phyloP scores from a whole-genome alignment of 2,113 vertebrate species.

The Typhlomys cinereus region DNA sequence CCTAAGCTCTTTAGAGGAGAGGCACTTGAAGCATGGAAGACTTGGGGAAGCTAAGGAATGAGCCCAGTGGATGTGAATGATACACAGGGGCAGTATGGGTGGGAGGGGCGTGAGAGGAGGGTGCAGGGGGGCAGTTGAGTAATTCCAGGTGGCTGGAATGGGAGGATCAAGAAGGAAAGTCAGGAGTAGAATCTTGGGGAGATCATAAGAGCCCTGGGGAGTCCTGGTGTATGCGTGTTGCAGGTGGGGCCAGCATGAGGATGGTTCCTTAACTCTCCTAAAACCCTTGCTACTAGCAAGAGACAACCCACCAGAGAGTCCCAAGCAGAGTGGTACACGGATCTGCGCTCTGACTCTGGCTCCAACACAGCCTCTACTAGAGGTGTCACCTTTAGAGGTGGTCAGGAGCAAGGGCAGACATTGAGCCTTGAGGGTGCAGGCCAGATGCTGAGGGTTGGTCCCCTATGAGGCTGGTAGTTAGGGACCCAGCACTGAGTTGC shows the following conservation, averaged over 20 bases:
- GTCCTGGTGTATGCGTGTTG: no score
- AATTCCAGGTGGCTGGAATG: not conserved
- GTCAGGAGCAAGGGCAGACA: not conserved
- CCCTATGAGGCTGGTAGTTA: no score
- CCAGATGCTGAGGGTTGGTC: not conserved
- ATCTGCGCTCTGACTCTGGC: not conserved
- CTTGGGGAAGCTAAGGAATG: not conserved
- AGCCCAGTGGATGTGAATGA: not conserved
- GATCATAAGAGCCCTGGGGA: fast-evolving
- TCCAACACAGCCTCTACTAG: not conserved
- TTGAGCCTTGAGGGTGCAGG: not conserved
- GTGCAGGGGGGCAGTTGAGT: not conserved
- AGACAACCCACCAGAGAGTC: not conserved
- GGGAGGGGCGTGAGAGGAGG: not conserved
- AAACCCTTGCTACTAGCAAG: not conserved
- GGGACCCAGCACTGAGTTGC: no score
- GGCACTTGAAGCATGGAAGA: not conserved
- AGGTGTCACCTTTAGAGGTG: no score
- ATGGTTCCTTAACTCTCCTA: fast-evolving
- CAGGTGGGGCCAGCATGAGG: no score
- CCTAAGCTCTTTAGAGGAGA: not conserved
- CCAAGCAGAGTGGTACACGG: not conserved
- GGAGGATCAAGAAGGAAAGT: not conserved
- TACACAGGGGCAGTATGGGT: not conserved
- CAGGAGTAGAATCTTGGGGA: not conserved